These are phyloP conservation scores for Muntiacus muntjak DNA, from an alignment of 2,113 vertebrate genomes.

Conservation along the genomic window DNA sequence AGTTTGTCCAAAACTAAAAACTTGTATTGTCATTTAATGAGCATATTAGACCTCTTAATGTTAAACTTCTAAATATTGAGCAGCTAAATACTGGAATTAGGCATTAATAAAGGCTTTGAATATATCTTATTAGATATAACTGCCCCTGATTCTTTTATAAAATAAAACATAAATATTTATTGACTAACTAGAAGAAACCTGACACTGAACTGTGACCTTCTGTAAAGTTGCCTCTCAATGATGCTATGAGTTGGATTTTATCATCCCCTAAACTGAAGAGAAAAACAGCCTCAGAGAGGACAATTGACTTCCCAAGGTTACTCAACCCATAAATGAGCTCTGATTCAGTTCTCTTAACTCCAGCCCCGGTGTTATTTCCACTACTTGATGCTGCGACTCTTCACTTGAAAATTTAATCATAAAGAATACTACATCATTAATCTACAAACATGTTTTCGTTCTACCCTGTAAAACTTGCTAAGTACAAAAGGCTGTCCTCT, in stretches of 20 bases:
- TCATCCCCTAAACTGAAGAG: neutral
- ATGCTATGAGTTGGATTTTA: neutral
- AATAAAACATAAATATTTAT: constrained; percentile 22
- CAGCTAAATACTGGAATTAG: neutral
- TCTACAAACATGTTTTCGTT: constrained; percentile 45
- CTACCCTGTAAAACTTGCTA: constrained; percentile 36
- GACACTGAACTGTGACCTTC: neutral
- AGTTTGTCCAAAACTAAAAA: constrained; percentile 38
- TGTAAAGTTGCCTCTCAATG: neutral
- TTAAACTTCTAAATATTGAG: neutral
- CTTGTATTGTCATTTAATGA: neutral
- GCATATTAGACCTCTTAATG: neutral
- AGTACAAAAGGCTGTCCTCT: constrained; percentile 17
- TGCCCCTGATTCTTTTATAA: neutral
- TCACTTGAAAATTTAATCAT: constrained; percentile 54
- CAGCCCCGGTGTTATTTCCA: neutral
- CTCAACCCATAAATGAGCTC: neutral
- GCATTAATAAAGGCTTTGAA: neutral
- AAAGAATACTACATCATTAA: constrained; percentile 50
- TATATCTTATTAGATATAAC: neutral
- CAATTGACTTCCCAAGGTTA: constrained; percentile 5
- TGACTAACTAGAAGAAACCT: neutral
- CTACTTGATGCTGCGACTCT: constrained; percentile 6
- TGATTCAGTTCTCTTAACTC: neutral
- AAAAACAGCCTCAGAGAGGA: neutral